Evolutionary conservation across 2,888 invertebrate species (phyloP), one percentile per base, ranked within the genome.

Genomic region (Dicranocentrus wangi): DNA sequence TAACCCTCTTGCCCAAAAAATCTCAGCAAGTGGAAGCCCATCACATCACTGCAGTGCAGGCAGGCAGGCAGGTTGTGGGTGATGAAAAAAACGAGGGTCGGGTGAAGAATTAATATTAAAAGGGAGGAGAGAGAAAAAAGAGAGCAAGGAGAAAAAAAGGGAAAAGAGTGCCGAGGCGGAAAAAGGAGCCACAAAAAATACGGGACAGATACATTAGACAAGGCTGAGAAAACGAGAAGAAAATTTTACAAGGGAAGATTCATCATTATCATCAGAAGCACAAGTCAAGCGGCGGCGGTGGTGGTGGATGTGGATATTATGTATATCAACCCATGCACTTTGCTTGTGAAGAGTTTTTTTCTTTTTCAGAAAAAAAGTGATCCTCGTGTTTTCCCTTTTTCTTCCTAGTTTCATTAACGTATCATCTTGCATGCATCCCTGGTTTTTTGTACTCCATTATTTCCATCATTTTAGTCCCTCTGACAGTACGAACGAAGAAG

Each of bases 351-450:
- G 5, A n/a, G n/a, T n/a, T n/a, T n/a, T n/a, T n/a, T n/a, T n/a
- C n/a, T n/a, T 25, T 47, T 71, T 10, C 47, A 17, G 61, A 55
- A 65, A 42, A 73, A 73, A 73, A 73, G 55, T 65, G 65, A 73
- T 73, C 65, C 27, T 65, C 27, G 42, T 65, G 23, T 51, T 61
- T 39, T 58, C 60, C 61, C 21, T 63, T 42, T 42, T 25, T 70
- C 61, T 78, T 78, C 61, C 78, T 70, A 70, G 78, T 78, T 78
- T 78, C 78, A 78, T 78, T 78, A 78, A 78, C 78, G 78, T 78
- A 78, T 78, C 78, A 78, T 78, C 78, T 42, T 71, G 51, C 77
- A 77, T 77, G 69, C 77, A 61, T 69, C 77, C 61, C 25, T 61
- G 69, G 61, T 63, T 76, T 75, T 77, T 77, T 77, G 69, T 53